Evolutionary conservation across 1,140 invertebrate species (phyloP).

Genomic region (Pseudomyrmex concolor): DNA sequence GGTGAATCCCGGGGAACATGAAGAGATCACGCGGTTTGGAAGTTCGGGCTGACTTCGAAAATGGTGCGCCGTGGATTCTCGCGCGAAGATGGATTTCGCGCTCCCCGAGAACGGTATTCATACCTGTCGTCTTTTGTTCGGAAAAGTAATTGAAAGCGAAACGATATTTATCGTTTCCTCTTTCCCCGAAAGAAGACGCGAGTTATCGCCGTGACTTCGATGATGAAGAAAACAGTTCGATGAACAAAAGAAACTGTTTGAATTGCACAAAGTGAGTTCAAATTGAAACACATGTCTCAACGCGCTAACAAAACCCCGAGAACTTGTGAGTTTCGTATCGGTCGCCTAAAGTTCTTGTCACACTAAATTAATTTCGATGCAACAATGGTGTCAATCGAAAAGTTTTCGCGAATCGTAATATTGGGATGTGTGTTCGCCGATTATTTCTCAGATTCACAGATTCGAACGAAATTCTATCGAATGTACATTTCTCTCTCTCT

Average conservation of each 20-base stretch:
- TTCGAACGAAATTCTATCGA: neutral
- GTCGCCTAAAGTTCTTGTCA: neutral
- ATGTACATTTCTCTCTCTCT: no score
- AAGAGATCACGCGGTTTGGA: slow-evolving; percentile 47
- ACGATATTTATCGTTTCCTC: neutral
- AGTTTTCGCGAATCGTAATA: neutral
- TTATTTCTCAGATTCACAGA: neutral
- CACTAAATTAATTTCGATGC: neutral
- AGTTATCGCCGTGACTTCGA: no score
- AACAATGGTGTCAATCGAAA: slow-evolving; percentile 3
- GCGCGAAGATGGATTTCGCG: slow-evolving; percentile 36
- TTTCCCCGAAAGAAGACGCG: no score
- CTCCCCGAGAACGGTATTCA: slow-evolving; percentile 23
- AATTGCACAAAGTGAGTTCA: neutral
- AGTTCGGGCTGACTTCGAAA: slow-evolving; percentile 38
- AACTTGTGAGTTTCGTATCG: neutral
- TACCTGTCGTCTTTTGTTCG: slow-evolving; percentile 35
- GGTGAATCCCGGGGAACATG: slow-evolving; percentile 34
- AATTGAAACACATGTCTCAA: neutral
- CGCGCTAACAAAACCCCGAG: neutral
- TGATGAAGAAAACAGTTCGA: no score
- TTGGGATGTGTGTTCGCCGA: neutral
- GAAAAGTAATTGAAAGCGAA: slow-evolving; percentile 22
- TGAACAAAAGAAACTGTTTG: neutral
- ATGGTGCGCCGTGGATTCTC: slow-evolving; percentile 32